Evolutionary conservation across 2,888 invertebrate genomes (phyloP).

Genomic region (Petrophora chlorosata): DNA sequence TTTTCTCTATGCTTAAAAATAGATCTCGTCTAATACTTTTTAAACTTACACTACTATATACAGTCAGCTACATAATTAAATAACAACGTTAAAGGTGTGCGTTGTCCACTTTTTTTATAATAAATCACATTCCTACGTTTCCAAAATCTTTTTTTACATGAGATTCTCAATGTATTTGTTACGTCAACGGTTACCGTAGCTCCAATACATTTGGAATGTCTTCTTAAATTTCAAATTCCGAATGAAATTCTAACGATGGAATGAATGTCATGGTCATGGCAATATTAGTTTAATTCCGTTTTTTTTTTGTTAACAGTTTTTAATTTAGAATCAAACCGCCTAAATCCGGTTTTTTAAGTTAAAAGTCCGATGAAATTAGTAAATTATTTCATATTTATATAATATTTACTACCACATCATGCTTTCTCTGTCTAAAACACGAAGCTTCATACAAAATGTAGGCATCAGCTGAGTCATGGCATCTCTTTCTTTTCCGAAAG

Average conservation of each 20-base stretch:
- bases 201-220: slow-evolving; percentile 57
- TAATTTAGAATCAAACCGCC: too few species aligned
- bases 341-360: too few species aligned
- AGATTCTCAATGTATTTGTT: slow-evolving; percentile 61
- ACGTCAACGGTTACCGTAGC: slow-evolving; percentile 37
- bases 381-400: too few species aligned
- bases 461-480: too few species aligned
- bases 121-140: slow-evolving; percentile 36
- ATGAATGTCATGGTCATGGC: slow-evolving; percentile 38
- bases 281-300: slow-evolving; percentile 7
- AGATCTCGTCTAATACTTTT: slow-evolving; percentile 71
- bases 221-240: slow-evolving; percentile 26
- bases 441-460: too few species aligned
- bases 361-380: too few species aligned
- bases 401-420: too few species aligned
- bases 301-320: neutral
- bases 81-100: slow-evolving; percentile 41
- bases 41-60: slow-evolving; percentile 69
- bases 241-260: slow-evolving; percentile 32
- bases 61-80: slow-evolving; percentile 61
- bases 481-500: too few species aligned
- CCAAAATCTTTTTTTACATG: slow-evolving; percentile 38
- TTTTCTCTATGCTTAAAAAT: slow-evolving; percentile 66
- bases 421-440: too few species aligned
- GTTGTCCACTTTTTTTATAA: slow-evolving; percentile 30